A percentile compares a stretch with the other conserved stretches of the same genome.
Conservation (phyloP, 2,113 vertebrate species). For the Oreocharis arfaki region DNA sequence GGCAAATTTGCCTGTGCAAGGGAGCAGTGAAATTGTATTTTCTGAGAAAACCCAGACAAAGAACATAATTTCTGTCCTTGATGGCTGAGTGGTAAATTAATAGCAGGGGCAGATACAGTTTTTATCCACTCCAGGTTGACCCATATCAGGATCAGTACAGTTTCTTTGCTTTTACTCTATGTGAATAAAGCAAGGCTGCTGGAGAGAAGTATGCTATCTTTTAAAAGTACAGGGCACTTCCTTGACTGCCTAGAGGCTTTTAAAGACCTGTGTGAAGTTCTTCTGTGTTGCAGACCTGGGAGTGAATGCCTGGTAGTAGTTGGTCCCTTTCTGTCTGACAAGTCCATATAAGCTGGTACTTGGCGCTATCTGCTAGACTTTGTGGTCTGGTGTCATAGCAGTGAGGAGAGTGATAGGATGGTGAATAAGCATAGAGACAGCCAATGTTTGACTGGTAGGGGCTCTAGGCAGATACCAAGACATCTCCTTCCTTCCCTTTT, state of each 20-base stretch:
- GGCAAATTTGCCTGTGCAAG: not conserved
- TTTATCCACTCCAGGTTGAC: not conserved
- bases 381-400: not conserved
- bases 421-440: not conserved
- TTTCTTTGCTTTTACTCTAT: not conserved
- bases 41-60: not conserved
- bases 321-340: not conserved
- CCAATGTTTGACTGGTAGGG: not conserved
- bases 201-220: not conserved
- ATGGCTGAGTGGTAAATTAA: not conserved
- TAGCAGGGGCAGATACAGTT: not conserved
- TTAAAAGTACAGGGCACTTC: not conserved
- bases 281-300: not conserved
- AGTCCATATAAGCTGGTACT: not conserved
- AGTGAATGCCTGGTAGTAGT: not conserved
- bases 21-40: not conserved
- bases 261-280: not conserved
- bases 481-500: not conserved
- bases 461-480: not conserved
- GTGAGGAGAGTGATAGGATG: not conserved
- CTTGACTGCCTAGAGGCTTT: not conserved
- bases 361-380: not conserved
- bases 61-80: not conserved
- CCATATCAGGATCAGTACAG: not conserved
- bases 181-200: not conserved